Evolutionary conservation across 2,888 invertebrate species (phyloP).

Genomic region (Psococerastis gibbosa): DNA sequence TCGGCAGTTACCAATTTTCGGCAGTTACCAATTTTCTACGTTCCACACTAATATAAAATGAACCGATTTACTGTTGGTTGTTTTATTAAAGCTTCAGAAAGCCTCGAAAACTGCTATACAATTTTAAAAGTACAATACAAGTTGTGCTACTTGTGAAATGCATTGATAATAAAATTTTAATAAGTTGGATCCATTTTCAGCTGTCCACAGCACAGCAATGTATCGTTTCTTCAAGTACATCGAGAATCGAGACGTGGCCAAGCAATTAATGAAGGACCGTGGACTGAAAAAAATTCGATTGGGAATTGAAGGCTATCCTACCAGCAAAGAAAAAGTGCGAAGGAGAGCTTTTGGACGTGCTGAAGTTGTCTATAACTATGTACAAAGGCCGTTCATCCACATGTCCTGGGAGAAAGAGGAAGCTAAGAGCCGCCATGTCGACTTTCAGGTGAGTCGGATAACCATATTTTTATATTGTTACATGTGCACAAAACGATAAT

Average conservation of each 20-base stretch:
- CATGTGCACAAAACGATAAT: too few species aligned
- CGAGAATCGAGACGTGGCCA: slow-evolving; percentile 97
- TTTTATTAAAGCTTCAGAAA: too few species aligned
- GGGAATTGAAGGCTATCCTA: slow-evolving; percentile 98
- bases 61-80: too few species aligned
- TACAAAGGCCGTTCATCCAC: slow-evolving; percentile 95
- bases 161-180: too few species aligned
- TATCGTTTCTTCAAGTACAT: slow-evolving; percentile 99
- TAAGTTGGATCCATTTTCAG: too few species aligned
- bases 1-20: too few species aligned
- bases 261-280: slow-evolving; percentile 95
- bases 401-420: slow-evolving; percentile 99
- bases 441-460: slow-evolving; percentile 46
- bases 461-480: too few species aligned
- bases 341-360: slow-evolving; percentile 85
- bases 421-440: slow-evolving; percentile 95
- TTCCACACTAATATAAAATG: too few species aligned
- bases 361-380: slow-evolving; percentile 98
- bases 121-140: too few species aligned
- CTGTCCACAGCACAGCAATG: slow-evolving; percentile 86
- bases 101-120: too few species aligned
- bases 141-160: too few species aligned
- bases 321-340: slow-evolving; percentile 97
- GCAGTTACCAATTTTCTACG: too few species aligned
- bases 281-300: slow-evolving; percentile 96